Percentiles rank a stretch among this genome's conserved stretches.
Evolutionary conservation across 2,797 vertebrate genomes (phyloP).

Genomic region (Gallinago nigripennis): DNA sequence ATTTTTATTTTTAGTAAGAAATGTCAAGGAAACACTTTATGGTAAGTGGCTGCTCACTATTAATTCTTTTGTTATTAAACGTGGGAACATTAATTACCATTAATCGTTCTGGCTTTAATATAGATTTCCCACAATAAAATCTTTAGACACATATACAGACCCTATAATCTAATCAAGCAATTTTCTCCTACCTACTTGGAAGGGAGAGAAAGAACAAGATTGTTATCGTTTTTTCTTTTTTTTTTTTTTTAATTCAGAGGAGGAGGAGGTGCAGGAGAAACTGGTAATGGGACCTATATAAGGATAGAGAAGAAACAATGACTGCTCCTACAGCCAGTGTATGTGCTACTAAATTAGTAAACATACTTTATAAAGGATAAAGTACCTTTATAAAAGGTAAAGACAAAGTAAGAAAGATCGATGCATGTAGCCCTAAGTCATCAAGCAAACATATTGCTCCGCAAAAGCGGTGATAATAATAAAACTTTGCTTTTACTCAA

Average conservation of each 20-base stretch:
- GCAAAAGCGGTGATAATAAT: neutral
- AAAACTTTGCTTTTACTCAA: neutral
- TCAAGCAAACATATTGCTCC: neutral
- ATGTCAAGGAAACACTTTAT: constrained; percentile 56
- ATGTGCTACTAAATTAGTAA: neutral
- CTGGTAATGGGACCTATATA: neutral
- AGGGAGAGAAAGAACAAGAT: constrained; percentile 2
- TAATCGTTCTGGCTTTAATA: constrained; percentile 46
- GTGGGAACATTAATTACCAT: constrained; percentile 61
- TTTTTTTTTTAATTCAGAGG: neutral
- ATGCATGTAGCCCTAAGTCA: neutral
- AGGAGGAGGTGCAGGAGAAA: neutral
- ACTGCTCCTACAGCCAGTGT: neutral
- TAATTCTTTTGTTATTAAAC: constrained; percentile 66
- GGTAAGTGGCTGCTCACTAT: constrained; percentile 41
- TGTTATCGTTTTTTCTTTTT: neutral
- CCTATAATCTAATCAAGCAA: constrained; percentile 62
- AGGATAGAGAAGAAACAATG: neutral
- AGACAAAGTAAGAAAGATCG: neutral
- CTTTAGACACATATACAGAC: constrained; percentile 40
- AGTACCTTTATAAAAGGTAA: neutral
- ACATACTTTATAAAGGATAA: neutral
- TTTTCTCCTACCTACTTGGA: constrained; percentile 55
- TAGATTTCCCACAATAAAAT: constrained; percentile 47
- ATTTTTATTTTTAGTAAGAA: constrained; percentile 50